Conservation (phyloP, 2,888 invertebrate species). For the Trachelus tabidus region DNA sequence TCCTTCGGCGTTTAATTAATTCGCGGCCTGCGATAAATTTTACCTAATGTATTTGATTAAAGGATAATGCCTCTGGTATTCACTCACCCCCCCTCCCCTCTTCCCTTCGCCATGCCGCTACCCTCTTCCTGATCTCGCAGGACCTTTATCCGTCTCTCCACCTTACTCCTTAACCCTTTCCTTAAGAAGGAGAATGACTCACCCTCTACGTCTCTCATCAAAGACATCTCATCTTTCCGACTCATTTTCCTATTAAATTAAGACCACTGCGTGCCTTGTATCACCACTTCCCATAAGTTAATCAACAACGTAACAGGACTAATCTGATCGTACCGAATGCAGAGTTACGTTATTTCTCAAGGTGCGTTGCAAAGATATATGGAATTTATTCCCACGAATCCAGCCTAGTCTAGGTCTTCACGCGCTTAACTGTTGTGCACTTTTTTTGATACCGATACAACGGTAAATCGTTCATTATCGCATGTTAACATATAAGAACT, state of each 20-base stretch:
- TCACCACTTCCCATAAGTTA: background rate
- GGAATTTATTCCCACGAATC: background rate
- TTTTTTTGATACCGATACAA: slow-evolving; percentile 18
- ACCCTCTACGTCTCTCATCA: background rate
- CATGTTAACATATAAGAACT: slow-evolving; percentile 26
- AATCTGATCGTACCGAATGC: background rate
- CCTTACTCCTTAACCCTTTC: background rate
- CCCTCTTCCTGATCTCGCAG: background rate
- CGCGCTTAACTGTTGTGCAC: slow-evolving; percentile 20
- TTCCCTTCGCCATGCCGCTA: background rate
- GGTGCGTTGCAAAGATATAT: background rate
- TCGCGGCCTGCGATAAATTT: slow-evolving; percentile 64
- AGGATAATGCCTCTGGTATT: slow-evolving; percentile 64
- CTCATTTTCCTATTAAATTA: background rate
- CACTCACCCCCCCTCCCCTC: slow-evolving; percentile 28
- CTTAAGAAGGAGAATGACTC: background rate
- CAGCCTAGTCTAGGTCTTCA: slow-evolving; percentile 22
- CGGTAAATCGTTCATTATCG: slow-evolving; percentile 19
- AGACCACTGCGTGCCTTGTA: background rate
- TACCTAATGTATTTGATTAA: slow-evolving; percentile 66
- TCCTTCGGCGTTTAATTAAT: slow-evolving; percentile 66
- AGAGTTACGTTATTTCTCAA: background rate
- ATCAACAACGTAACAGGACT: background rate
- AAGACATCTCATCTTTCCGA: background rate
- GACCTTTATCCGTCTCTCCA: background rate